These are phyloP conservation scores for Brachylomia viminalis DNA, from an alignment of 2,888 invertebrate species.

Conservation along the genomic window DNA sequence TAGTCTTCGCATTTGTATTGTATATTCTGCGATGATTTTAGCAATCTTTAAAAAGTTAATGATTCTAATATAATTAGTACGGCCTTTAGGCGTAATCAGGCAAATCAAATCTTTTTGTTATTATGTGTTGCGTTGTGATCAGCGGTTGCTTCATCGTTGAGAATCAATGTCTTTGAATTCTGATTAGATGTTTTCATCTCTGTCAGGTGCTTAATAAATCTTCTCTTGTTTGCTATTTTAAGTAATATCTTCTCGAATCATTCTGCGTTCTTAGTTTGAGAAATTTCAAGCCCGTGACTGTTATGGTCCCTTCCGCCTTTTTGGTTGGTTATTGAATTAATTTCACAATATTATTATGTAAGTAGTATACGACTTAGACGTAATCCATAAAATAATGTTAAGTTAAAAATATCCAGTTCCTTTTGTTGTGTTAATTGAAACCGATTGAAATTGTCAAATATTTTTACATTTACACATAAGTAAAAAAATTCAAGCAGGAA, in stretches of 20 bases:
- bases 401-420: background rate
- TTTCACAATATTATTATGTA: background rate
- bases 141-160: background rate
- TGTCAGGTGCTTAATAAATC: background rate
- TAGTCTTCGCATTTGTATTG: background rate
- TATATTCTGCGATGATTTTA: background rate
- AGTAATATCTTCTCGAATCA: background rate
- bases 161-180: background rate
- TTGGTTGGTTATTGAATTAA: background rate
- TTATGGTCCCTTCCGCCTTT: background rate
- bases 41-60: slow-evolving; percentile 3
- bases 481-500: slow-evolving; percentile 26
- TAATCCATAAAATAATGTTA: background rate
- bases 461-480: slow-evolving; percentile 31
- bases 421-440: background rate
- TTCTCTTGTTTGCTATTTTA: background rate
- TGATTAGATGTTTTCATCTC: background rate
- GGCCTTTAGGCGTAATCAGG: background rate
- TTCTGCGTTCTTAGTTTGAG: background rate
- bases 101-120: background rate
- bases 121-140: background rate
- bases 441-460: slow-evolving; percentile 37
- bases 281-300: background rate
- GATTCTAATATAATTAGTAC: background rate
- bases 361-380: background rate